Evolutionary conservation across 2,888 invertebrate genomes (phyloP), one percentile per base, ranked within the genome.

Genomic region (Tanytarsus gracilentus): DNA sequence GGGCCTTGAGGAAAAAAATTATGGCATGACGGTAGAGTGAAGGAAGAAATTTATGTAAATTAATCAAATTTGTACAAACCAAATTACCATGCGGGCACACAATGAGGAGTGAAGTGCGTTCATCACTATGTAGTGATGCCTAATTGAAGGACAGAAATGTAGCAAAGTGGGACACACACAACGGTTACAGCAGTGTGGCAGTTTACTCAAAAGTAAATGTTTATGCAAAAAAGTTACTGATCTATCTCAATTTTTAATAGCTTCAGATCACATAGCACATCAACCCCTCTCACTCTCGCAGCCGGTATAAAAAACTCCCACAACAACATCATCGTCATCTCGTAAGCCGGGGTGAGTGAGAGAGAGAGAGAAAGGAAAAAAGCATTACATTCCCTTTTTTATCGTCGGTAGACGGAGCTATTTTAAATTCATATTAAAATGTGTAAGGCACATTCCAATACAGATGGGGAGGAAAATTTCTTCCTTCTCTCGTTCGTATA

Each of bases 371-470:
- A 40, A 40, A 40, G 9, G 40, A n/a, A 40, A 40, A 40, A 40
- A 40, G 21, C 40, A 29, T 52, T 52, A n/a, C n/a, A n/a, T 16
- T 55, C 55, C 55, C 33, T 55, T 55, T 55, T 39, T 52, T 52
- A 52, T 39, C 55, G 55, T 55, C 55, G 55, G 55, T 55, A 55
- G 55, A 55, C 55, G 21, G 55, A 23, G 33, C 55, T 55, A 39
- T 55, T 55, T 55, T 55, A 55, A 55, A 55, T 55, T 55, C 55
- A 55, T 55, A 55, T 55, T 55, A 55, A 55, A 55, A 55, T 55
- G 55, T 55, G 55, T 55, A 55, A 55, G 55, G 55, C 36, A 39
- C 33, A 55, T 55, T 55, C 55, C 55, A 39, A 55, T 25, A 55
- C 30, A 49, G 5, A 49, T n/a, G 26, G n/a, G 23, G 21, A 23